Evolutionary conservation across 2,888 invertebrate genomes (phyloP).

Genomic region (Tineola bisselliella): DNA sequence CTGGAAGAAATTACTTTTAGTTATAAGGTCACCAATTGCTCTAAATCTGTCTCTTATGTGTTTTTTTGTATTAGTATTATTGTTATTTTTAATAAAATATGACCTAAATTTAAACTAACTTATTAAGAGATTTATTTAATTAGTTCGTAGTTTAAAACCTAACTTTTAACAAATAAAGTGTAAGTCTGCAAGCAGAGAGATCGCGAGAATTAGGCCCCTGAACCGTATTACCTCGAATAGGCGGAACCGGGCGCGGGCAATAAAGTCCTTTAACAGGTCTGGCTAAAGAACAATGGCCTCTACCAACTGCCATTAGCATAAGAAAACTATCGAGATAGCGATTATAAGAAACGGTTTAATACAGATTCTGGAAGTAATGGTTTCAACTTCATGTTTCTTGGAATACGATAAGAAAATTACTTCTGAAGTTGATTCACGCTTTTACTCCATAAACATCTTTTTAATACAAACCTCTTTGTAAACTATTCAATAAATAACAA

Average conservation of each 20-base stretch:
- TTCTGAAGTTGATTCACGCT: neutral
- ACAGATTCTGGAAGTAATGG: conserved; percentile 5
- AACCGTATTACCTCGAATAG: conserved; percentile 10
- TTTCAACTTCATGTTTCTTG: neutral
- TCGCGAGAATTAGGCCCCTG: neutral
- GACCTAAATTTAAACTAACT: too few species aligned
- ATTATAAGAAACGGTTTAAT: conserved; percentile 10
- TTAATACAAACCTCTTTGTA: too few species aligned
- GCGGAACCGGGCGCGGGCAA: conserved; percentile 8
- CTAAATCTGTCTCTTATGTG: too few species aligned
- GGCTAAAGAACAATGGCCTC: conserved; percentile 11
- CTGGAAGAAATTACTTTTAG: too few species aligned
- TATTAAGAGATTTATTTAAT: too few species aligned
- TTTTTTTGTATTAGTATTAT: too few species aligned
- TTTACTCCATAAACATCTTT: neutral
- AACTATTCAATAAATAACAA: too few species aligned
- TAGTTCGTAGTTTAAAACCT: too few species aligned
- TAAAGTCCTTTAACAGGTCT: conserved; percentile 11
- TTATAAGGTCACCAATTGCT: too few species aligned
- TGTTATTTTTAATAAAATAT: too few species aligned
- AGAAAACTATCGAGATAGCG: conserved; percentile 11
- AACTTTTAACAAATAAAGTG: too few species aligned
- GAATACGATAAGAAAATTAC: neutral
- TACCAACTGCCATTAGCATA: conserved; percentile 11
- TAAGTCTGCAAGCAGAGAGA: neutral